Conservation (phyloP, 2,113 vertebrate genomes). For the Anhinga anhinga region DNA sequence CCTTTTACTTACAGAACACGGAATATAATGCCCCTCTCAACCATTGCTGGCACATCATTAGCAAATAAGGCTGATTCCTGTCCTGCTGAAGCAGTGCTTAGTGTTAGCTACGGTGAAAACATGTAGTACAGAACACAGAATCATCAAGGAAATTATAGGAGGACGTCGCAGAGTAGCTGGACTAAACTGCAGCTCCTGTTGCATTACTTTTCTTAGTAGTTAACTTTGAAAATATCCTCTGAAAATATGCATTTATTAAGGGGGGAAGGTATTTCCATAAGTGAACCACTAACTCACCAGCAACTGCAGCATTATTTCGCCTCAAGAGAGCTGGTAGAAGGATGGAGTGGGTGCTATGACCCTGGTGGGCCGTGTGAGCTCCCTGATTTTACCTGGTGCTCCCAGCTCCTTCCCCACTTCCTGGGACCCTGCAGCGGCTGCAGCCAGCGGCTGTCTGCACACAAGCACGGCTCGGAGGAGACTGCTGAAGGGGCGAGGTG, state of each 20-base stretch:
- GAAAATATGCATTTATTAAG: not conserved
- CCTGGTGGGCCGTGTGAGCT: not conserved
- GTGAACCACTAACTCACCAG: not conserved
- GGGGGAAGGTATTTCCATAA: not conserved
- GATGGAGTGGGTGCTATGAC: not conserved
- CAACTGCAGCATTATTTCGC: not conserved
- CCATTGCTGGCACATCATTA: not conserved
- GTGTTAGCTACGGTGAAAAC: not conserved
- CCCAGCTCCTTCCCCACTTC: not conserved
- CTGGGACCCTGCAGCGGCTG: not conserved
- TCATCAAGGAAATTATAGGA: not conserved
- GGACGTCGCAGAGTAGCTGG: not conserved
- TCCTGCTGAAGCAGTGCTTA: not conserved
- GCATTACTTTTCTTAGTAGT: not conserved
- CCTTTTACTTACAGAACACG: not conserved
- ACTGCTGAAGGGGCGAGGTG: not conserved
- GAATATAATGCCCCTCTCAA: not conserved
- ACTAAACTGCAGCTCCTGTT: not conserved
- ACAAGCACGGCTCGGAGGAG: not conserved
- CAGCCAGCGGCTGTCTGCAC: rapidly evolving
- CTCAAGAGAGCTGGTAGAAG: not conserved
- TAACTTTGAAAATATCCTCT: not conserved
- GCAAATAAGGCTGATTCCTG: not conserved
- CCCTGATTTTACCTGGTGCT: not conserved
- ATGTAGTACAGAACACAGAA: not conserved